Evolutionary conservation across 2,797 vertebrate species (phyloP).

Genomic region (Sciaenops ocellatus): DNA sequence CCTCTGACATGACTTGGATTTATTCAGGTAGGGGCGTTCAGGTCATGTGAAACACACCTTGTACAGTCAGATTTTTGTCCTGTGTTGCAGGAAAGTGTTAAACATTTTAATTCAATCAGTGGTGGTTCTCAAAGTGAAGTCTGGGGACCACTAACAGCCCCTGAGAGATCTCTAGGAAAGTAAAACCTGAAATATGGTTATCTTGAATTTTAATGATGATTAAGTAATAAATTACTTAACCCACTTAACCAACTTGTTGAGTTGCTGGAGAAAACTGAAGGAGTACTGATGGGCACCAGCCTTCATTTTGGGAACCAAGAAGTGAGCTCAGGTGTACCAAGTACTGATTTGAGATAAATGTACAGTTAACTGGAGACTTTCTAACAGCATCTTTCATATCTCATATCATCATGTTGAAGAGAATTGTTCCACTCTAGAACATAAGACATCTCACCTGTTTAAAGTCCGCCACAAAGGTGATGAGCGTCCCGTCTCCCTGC

Average conservation of each 20-base stretch:
- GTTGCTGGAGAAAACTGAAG: background rate
- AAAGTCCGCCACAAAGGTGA: conserved; percentile 94
- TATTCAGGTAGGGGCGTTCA: background rate
- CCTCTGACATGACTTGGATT: background rate
- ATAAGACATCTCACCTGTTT: conserved; percentile 88
- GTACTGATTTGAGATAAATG: background rate
- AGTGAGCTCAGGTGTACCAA: background rate
- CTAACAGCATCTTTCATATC: background rate
- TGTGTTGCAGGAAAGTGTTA: background rate
- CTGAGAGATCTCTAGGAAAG: background rate
- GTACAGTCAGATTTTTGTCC: no score
- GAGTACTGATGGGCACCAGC: background rate
- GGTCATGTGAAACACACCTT: background rate
- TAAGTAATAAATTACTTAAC: background rate
- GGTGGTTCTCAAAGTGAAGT: conserved; percentile 11
- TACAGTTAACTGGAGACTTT: background rate
- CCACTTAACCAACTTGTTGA: background rate
- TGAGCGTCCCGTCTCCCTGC: conserved; percentile 91
- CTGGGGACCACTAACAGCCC: background rate
- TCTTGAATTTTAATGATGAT: background rate
- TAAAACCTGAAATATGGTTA: background rate
- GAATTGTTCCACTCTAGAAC: background rate
- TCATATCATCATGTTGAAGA: background rate
- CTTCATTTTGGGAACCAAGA: conserved; percentile 1
- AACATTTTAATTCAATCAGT: background rate